phyloP scores from a whole-genome alignment of 2,888 invertebrate genomes.

The Disparrhopalites patrizii region DNA sequence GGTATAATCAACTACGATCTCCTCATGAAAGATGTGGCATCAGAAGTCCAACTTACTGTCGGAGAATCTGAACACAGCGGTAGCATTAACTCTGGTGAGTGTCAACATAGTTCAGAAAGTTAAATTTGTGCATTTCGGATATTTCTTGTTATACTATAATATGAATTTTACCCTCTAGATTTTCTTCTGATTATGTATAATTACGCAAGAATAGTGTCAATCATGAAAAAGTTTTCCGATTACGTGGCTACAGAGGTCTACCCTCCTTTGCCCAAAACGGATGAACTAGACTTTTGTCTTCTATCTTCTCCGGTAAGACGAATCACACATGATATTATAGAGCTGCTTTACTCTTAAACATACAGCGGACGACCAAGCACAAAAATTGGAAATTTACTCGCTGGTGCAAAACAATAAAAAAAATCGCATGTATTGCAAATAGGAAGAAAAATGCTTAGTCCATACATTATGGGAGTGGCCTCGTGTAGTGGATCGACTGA shows the following conservation, averaged over 20 bases:
- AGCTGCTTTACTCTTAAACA: no score
- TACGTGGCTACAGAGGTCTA: conserved; percentile 12
- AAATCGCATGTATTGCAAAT: background rate
- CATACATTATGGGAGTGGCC: conserved; percentile 38
- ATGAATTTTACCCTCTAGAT: background rate
- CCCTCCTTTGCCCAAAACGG: conserved; percentile 5
- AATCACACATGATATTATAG: no score
- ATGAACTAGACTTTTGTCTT: background rate
- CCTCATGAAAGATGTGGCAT: conserved; percentile 13
- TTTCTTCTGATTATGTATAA: conserved; percentile 23
- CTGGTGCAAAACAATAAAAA: no score
- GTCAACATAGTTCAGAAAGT: background rate
- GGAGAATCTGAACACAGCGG: background rate
- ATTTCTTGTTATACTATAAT: background rate
- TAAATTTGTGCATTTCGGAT: background rate
- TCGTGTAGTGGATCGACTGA: conserved; percentile 21
- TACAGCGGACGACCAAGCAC: no score
- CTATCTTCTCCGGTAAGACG: conserved; percentile 6
- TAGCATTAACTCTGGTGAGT: background rate
- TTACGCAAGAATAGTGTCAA: conserved; percentile 17
- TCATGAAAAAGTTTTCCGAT: conserved; percentile 15
- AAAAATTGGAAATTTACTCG: no score
- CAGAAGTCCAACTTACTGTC: conserved; percentile 14
- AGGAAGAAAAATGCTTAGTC: conserved; percentile 36
- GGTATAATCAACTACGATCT: conserved; percentile 22